These are phyloP conservation scores for Sipha maydis DNA, from an alignment of 2,888 invertebrate species.

Conservation along the genomic window DNA sequence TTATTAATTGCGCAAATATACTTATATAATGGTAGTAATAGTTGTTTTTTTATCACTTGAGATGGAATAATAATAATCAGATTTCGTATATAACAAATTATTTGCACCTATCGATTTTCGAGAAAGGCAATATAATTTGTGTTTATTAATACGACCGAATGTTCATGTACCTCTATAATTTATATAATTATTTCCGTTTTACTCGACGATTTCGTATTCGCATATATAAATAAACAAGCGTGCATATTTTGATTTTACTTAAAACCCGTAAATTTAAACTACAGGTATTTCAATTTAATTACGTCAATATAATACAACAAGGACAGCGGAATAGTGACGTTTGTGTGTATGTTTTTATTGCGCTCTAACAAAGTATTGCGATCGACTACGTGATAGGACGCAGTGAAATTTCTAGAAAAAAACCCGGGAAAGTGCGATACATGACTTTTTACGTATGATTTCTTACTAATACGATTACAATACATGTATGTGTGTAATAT, in stretches of 20 bases:
- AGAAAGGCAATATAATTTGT: not conserved
- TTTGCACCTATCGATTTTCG: not conserved
- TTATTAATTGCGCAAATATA: not conserved
- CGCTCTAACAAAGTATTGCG: not conserved
- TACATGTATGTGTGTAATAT: not conserved
- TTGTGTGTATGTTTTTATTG: not conserved
- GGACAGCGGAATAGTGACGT: not conserved
- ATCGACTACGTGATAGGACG: slow-evolving; percentile 2
- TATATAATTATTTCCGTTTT: not conserved
- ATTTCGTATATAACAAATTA: not conserved
- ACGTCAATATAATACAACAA: not conserved
- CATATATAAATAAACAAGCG: not conserved
- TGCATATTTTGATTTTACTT: not conserved
- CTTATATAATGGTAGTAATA: not conserved
- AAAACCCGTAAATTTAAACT: not conserved
- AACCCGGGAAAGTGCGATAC: not conserved
- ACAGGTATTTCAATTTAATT: slow-evolving; percentile 5
- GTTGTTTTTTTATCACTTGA: not conserved
- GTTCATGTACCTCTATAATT: not conserved
- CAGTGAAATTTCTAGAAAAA: not conserved
- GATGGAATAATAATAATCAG: not conserved
- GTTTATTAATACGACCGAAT: not conserved
- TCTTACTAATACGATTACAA: slow-evolving; percentile 7
- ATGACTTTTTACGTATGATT: not conserved
- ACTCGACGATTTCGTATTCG: not conserved